Evolutionary conservation across 2,888 invertebrate species (phyloP), one percentile per base, ranked within the genome.

Genomic region (Alitta virens): DNA sequence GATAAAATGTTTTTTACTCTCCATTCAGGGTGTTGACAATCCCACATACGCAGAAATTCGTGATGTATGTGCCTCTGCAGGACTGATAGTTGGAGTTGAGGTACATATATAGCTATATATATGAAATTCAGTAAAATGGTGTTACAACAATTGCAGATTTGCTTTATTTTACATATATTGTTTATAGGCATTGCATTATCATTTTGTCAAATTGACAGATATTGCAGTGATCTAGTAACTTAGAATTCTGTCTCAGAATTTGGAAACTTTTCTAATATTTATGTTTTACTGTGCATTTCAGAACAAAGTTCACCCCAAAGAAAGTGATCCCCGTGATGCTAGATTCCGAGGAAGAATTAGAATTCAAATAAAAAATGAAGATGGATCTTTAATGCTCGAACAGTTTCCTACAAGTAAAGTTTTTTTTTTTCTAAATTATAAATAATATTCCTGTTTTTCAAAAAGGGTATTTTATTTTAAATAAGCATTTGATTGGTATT

Each of bases 1-100:
- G 12, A 5, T 9, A 14, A 12, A 9, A 14, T 53, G 7, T 21
- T 25, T 53, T 16, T 25, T 53, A 53, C 33, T 60, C n/a, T n/a
- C n/a, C n/a, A n/a, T 62, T 27, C 52, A 70, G 70, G 66, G 63
- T 79, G 91, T 98, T 0, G 95, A 97, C 73, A 95, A 96, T 82
- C 99, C 99, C 16, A 94, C 94, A 0, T 91, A 91, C 79, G 89
- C 91, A 74, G 99, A 99, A 84, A 97, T 99, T 66, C 87, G 91
- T 68, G 97, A 98, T 85, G 94, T 97, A 1, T 84, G 97, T 56
- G 85, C 89, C 21, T 88, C 91, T 12, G 89, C 91, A 26, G 93
- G 94, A 25, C 82, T 97, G 51, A 89, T 88, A 72, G 89, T 95
- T 62, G 91, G 90, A 27, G 90, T 95, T 9, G 97, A 98, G 78